phyloP scores from a whole-genome alignment of 2,888 invertebrate genomes.

The Bombylius major region DNA sequence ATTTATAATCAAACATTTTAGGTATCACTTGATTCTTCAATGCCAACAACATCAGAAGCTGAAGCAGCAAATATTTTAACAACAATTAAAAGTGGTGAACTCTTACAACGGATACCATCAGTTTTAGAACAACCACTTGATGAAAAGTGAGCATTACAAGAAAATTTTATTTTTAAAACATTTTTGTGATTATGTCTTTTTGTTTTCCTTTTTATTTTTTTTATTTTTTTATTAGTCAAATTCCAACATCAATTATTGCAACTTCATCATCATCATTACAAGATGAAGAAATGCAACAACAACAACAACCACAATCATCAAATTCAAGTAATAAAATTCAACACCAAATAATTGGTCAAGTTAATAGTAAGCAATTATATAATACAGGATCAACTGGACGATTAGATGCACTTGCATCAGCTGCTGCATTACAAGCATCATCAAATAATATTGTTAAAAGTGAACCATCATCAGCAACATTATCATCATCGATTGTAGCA shows the following conservation, averaged over 20 bases:
- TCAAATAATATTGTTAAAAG: not conserved
- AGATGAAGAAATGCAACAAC: not conserved
- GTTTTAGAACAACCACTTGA: not conserved
- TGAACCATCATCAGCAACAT: not conserved
- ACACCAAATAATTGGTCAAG: not conserved
- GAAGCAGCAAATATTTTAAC: constrained; percentile 33
- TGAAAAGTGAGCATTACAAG: not conserved
- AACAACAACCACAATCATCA: not conserved
- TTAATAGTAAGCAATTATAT: not conserved
- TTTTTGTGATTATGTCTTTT: no score
- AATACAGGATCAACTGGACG: constrained; percentile 18
- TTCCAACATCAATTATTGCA: not conserved
- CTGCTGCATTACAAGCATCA: constrained; percentile 30
- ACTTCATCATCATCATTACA: not conserved
- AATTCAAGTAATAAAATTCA: not conserved
- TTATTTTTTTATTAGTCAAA: constrained; percentile 1
- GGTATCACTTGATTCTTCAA: constrained; percentile 1
- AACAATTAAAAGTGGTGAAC: constrained; percentile 29
- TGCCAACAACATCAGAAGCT: constrained; percentile 27
- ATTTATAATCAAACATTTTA: no score
- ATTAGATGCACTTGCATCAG: constrained; percentile 30
- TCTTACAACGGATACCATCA: constrained; percentile 10
- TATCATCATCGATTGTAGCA: not conserved
- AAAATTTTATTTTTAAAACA: not conserved
- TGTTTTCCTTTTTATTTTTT: not conserved